Evolutionary conservation across 2,888 invertebrate species (phyloP).

Genomic region (Sussaba pulchella): DNA sequence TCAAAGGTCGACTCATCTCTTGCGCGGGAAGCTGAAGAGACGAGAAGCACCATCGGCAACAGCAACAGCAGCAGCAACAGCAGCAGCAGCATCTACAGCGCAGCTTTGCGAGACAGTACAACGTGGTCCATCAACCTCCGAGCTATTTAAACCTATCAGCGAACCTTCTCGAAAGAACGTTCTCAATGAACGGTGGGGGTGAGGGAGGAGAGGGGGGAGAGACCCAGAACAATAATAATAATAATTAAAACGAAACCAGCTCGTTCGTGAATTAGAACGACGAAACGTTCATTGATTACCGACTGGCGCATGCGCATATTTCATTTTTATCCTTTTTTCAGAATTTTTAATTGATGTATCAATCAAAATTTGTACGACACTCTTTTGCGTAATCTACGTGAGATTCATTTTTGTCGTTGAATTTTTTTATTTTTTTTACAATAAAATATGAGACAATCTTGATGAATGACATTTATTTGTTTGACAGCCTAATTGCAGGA

Average conservation of each 20-base stretch:
- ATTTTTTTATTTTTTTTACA: background rate
- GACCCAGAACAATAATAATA: too few species aligned
- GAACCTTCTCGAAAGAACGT: background rate
- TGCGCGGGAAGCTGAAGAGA: conserved; percentile 28
- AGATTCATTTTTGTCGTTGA: background rate
- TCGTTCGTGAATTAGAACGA: background rate
- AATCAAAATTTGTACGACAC: background rate
- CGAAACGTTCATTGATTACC: conserved; percentile 3
- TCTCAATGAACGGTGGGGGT: conserved; percentile 6
- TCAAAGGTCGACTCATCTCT: conserved; percentile 72
- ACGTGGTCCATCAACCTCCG: conserved; percentile 17
- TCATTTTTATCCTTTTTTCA: conserved; percentile 2
- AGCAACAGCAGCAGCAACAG: conserved; percentile 18
- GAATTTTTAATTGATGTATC: background rate
- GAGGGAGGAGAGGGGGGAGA: background rate
- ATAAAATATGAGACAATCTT: background rate
- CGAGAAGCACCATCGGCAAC: conserved; percentile 1
- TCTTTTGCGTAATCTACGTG: background rate
- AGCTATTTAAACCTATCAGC: conserved; percentile 18
- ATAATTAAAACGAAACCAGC: background rate
- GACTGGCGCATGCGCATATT: background rate
- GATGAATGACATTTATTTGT: background rate
- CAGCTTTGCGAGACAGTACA: background rate
- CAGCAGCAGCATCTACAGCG: conserved; percentile 10
- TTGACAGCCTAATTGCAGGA: background rate